Evolutionary conservation across 1,140 invertebrate species (phyloP).

Genomic region (Drosophila triauraria): DNA sequence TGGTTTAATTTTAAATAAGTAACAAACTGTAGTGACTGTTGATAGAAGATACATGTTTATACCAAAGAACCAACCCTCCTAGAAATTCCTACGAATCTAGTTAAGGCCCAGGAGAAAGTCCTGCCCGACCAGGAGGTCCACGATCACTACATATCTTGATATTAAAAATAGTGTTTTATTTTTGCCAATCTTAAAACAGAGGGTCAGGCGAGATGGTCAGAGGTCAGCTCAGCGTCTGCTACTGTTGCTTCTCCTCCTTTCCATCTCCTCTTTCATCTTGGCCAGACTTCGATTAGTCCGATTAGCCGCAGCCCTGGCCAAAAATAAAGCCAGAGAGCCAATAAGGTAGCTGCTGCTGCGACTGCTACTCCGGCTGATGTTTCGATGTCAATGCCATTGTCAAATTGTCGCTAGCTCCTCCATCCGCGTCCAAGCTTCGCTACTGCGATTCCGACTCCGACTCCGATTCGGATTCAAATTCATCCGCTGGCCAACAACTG

Average conservation of each 20-base stretch:
- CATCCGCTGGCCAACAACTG: conserved; percentile 48
- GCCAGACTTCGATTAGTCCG: conserved; percentile 9
- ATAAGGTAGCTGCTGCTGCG: conserved; percentile 18
- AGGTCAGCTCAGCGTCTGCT: background rate
- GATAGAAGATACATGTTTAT: no score
- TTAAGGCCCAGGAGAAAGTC: no score
- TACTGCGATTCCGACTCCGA: conserved; percentile 5
- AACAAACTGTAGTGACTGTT: background rate
- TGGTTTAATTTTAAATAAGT: background rate
- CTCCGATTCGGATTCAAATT: conserved; percentile 14
- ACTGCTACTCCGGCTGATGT: no score
- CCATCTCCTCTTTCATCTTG: background rate
- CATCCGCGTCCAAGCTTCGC: conserved; percentile 6
- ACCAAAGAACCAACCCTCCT: background rate
- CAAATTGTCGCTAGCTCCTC: conserved; percentile 23
- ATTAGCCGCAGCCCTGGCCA: conserved; percentile 29
- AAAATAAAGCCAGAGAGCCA: conserved; percentile 17
- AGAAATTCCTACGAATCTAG: no score
- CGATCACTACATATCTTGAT: background rate
- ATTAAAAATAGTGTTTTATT: no score
- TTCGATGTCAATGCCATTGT: conserved; percentile 78
- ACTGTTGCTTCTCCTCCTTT: background rate
- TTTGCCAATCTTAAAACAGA: background rate
- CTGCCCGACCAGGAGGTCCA: background rate
- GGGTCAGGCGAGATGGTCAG: conserved; percentile 6